Conservation (phyloP, 1,140 invertebrate species). For the Heterodera carotae region DNA sequence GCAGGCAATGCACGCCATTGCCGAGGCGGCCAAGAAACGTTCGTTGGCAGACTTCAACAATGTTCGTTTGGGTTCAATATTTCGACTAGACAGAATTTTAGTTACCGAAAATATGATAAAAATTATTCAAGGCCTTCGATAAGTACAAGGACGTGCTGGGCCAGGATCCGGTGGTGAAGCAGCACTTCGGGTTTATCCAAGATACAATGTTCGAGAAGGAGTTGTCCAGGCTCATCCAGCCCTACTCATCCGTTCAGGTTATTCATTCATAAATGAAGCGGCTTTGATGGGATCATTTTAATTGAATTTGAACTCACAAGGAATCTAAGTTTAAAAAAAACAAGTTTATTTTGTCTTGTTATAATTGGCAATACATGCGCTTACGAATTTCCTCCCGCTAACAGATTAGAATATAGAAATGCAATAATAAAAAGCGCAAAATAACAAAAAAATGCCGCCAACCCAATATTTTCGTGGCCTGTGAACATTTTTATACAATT, state of each 20-base stretch:
- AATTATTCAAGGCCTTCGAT: slow-evolving; percentile 74
- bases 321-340: too few relatives aligned
- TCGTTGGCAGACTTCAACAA: slow-evolving; percentile 68
- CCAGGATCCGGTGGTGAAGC: slow-evolving; percentile 91
- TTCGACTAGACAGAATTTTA: background rate
- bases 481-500: too few relatives aligned
- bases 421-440: too few relatives aligned
- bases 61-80: slow-evolving; percentile 65
- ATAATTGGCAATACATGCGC: too few relatives aligned
- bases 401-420: too few relatives aligned
- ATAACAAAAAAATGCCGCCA: too few relatives aligned
- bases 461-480: too few relatives aligned
- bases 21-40: slow-evolving; percentile 89
- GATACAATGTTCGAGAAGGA: slow-evolving; percentile 99
- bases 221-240: slow-evolving; percentile 95
- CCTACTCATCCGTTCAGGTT: slow-evolving; percentile 87
- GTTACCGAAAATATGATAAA: background rate
- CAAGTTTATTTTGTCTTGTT: too few relatives aligned
- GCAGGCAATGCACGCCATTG: slow-evolving; percentile 91
- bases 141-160: slow-evolving; percentile 85
- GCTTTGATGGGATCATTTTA: too few relatives aligned
- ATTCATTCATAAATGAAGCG: slow-evolving; percentile 67
- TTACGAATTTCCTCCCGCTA: too few relatives aligned
- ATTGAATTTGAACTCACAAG: too few relatives aligned
- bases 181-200: slow-evolving; percentile 92